These are phyloP conservation scores for Acridotheres tristis DNA, from an alignment of 2,797 vertebrate genomes.

Conservation along the genomic window DNA sequence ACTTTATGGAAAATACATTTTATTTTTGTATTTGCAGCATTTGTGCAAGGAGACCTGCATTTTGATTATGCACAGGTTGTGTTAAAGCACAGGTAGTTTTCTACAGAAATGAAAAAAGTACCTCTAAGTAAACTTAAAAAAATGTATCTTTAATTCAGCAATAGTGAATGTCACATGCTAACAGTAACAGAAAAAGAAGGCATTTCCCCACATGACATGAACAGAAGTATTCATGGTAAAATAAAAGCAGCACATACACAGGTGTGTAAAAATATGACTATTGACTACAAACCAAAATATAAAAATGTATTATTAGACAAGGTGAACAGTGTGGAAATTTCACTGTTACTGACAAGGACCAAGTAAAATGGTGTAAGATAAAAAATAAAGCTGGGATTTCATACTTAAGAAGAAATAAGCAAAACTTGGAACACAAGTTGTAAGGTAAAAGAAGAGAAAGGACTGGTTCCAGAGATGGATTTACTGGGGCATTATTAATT, in stretches of 20 bases:
- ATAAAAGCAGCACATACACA: background rate
- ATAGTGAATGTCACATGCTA: background rate
- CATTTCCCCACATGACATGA: slow-evolving; percentile 10
- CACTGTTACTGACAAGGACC: background rate
- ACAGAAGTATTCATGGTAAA: background rate
- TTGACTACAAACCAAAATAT: background rate
- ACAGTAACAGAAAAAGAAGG: background rate
- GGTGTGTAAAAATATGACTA: background rate
- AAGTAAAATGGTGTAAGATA: background rate
- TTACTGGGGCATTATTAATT: background rate
- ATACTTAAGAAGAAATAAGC: background rate
- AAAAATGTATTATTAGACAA: background rate
- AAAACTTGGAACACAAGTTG: slow-evolving; percentile 1
- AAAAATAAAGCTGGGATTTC: slow-evolving; percentile 20
- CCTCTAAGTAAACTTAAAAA: background rate
- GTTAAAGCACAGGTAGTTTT: slow-evolving; percentile 23
- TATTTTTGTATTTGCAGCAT: slow-evolving; percentile 46
- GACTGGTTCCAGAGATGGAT: background rate
- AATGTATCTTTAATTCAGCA: background rate
- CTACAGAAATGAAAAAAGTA: background rate
- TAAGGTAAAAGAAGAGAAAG: background rate
- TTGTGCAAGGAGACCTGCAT: slow-evolving; percentile 22
- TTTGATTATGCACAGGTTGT: background rate
- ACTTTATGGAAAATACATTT: slow-evolving; percentile 63
- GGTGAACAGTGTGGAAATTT: background rate